phyloP scores from a whole-genome alignment of 2,797 vertebrate species.

The Bufotes viridis region DNA sequence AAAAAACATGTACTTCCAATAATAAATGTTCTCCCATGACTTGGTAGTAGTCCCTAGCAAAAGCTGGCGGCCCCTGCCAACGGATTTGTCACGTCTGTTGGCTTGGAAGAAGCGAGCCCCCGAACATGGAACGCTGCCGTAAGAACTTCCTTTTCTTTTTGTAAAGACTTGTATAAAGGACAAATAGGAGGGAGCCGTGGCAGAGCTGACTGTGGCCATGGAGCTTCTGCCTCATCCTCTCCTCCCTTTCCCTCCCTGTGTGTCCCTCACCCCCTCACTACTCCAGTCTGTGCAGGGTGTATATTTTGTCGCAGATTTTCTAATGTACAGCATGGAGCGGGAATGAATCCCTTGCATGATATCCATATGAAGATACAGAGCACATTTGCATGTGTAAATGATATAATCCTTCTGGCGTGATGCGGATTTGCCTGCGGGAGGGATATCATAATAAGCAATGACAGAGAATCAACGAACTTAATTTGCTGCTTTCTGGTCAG shows the following conservation, averaged over 20 bases:
- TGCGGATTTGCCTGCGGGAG: conserved; percentile 60
- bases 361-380: conserved; percentile 51
- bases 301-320: conserved; percentile 16
- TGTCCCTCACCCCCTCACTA: conserved; percentile 1
- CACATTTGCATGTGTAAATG: conserved; percentile 63
- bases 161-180: neutral
- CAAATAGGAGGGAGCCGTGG: neutral
- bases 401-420: conserved; percentile 63
- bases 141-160: neutral
- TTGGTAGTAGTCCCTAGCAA: neutral
- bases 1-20: no score
- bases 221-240: conserved; percentile 9
- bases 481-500: conserved; percentile 58
- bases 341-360: conserved; percentile 58
- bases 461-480: conserved; percentile 56
- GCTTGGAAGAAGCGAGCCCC: neutral
- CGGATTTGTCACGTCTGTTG: neutral
- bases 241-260: conserved; percentile 20
- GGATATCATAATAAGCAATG: conserved; percentile 61
- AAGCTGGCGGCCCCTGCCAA: neutral
- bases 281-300: conserved; percentile 38
- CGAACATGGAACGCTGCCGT: neutral
- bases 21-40: neutral
- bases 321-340: conserved; percentile 40
- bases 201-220: neutral